Evolutionary conservation across 2,797 vertebrate species (phyloP), one percentile per base, ranked within the genome.

Genomic region (Falco novaeseelandiae): DNA sequence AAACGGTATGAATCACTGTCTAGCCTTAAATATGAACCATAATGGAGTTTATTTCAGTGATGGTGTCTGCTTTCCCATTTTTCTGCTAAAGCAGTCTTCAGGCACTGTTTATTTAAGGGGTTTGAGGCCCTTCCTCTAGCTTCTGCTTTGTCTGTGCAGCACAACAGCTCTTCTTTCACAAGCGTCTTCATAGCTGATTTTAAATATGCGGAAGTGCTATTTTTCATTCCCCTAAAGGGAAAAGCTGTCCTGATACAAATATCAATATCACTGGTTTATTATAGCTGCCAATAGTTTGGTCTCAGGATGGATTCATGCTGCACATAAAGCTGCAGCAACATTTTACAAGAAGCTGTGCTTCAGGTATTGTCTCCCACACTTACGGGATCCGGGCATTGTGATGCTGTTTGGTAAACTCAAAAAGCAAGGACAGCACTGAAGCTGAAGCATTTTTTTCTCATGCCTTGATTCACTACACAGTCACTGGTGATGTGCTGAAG

Each of bases 1-100:
- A 90, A 94, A 83, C 78, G 81, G 71, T 67, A 86, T 96, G 96
- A 97, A 95, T 97, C 95, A 96, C 90, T 66, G 94, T 95, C 95
- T 94, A 90, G 86, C 49, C 67, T 91, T 92, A 91, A 96, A 83
- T 89, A 88, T 58, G 90, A 94, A 96, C 86, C 72, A 40, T 77
- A 91, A 92, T 74, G 91, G 87, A 92, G 51, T 77, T 93, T 82
- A 79, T 93, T 76, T 49, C 89, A 79, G 65, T 29, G 27, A 73
- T 83, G 32, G 30, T 89, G 89, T 51, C 78, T 96, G 46, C 86
- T 93, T 96, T 96, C 57, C 66, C n/a, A 69, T 59, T 96, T 92
- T 96, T 74, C 22, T 89, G 72, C 61, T 42, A 71, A 19, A 85
- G 48, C 44, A 91, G 84, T 52, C 69, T 81, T 85, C 76, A 88